These are phyloP conservation scores for Urosaurus nigricauda DNA, from an alignment of 2,797 vertebrate genomes.

Conservation along the genomic window DNA sequence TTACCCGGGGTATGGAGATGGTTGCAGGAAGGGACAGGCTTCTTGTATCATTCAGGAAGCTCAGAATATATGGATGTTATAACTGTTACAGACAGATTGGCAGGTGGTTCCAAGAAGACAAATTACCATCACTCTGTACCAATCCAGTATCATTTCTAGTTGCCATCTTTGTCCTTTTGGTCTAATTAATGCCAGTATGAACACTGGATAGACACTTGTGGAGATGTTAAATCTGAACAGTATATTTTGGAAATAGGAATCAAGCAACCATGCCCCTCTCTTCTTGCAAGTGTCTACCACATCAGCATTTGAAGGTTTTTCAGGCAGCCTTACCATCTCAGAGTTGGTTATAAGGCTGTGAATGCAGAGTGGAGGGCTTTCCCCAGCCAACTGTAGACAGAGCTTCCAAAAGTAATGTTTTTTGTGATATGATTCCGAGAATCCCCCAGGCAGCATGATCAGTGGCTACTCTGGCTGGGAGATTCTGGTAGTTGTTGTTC, in stretches of 20 bases:
- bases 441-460: too few relatives aligned
- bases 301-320: neutral
- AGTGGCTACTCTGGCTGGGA: too few relatives aligned
- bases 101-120: neutral
- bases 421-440: neutral
- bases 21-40: constrained; percentile 6
- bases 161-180: too few relatives aligned
- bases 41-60: constrained; percentile 13
- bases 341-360: neutral
- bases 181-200: too few relatives aligned
- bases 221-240: too few relatives aligned
- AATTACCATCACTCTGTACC: too few relatives aligned
- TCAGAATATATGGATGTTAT: neutral
- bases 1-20: constrained; percentile 3
- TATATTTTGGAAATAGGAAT: neutral
- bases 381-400: neutral
- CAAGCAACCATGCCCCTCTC: too few relatives aligned
- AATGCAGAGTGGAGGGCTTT: neutral
- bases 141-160: too few relatives aligned
- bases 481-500: too few relatives aligned
- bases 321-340: neutral
- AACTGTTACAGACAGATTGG: constrained; percentile 20
- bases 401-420: too few relatives aligned
- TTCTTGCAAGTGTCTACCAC: too few relatives aligned
- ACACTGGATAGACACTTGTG: too few relatives aligned